Evolutionary conservation across 2,113 vertebrate genomes (phyloP), one percentile per base, ranked within the genome.

Genomic region (Pogona vitticeps): DNA sequence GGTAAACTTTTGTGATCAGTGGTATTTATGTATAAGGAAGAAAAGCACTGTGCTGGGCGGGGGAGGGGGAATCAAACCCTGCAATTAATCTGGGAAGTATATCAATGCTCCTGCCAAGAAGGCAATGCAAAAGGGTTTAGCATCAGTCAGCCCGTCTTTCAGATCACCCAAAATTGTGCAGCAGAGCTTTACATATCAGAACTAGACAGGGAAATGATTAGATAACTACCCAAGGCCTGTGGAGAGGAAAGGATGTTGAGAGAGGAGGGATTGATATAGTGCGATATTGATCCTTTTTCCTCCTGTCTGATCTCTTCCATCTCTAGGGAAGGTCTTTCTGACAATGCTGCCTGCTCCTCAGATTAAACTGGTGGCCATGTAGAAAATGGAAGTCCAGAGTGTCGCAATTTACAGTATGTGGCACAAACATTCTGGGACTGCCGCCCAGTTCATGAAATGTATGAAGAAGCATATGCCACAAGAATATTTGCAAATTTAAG

Each of bases 1-100:
- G 91, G 86, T 68, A 89, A 88, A 84, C 86, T 86, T 86, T 91
- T 78, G 85, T 77, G 77, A 90, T 71, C 31, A 38, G 1, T 31
- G 80, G 71, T 73, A 80, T 82, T 88, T 89, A 83, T 7, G 33
- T 84, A 89, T 87, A 75, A 93, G 85, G 91, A 76, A 84, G 17
- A 73, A 46, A 73, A 83, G 0, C 7, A 21, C 20, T 93, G 67
- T 89, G 23, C 2, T 58, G 56, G 46, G n/a, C n/a, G n/a, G 46
- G 46, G 5, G 5, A 52, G 46, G 46, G 46, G 17, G 10, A 87
- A 89, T 81, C 56, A 88, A 83, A 86, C 33, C 31, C 68, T 80
- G 42, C 61, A 71, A 10, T 88, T 88, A 61, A 21, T 7, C 2
- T 5, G 42, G 67, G 70, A 89, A 89, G 59, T 28, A 2, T 87